These are phyloP conservation scores for Epinephelus moara DNA, from an alignment of 2,113 vertebrate genomes.

Conservation along the genomic window DNA sequence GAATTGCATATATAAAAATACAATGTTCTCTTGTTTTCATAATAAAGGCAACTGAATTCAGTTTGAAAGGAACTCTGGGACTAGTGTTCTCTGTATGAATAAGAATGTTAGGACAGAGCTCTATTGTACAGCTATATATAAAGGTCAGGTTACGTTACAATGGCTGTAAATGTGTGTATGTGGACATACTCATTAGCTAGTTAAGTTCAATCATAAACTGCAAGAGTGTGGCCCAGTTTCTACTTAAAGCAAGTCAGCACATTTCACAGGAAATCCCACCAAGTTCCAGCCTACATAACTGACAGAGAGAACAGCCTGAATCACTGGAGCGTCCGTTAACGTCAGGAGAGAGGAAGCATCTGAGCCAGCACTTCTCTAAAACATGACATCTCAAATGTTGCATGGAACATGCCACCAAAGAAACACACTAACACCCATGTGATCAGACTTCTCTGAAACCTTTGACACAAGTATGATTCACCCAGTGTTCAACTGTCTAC, in stretches of 20 bases:
- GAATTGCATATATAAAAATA: constrained; percentile 76
- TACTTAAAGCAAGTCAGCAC: background rate
- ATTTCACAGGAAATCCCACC: too few species aligned
- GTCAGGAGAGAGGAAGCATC: background rate
- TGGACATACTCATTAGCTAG: background rate
- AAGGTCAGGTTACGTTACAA: constrained; percentile 1
- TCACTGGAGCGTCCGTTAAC: background rate
- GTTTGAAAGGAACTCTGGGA: constrained; percentile 59
- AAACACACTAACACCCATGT: background rate
- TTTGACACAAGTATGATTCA: background rate
- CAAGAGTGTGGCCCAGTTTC: background rate
- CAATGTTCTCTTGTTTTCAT: constrained; percentile 81
- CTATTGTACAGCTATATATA: background rate
- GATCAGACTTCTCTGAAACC: background rate
- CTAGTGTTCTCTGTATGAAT: constrained; percentile 29
- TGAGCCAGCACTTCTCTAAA: constrained; percentile 7
- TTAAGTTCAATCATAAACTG: background rate
- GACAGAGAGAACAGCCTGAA: background rate
- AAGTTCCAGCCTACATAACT: too few species aligned
- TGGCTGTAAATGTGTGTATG: background rate
- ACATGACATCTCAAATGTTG: background rate
- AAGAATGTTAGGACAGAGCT: constrained; percentile 18
- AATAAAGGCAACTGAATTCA: constrained; percentile 80
- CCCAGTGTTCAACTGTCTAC: background rate
- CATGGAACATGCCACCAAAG: too few species aligned